Evolutionary conservation across 2,113 vertebrate species (phyloP).

Genomic region (Solenodon paradoxus): DNA sequence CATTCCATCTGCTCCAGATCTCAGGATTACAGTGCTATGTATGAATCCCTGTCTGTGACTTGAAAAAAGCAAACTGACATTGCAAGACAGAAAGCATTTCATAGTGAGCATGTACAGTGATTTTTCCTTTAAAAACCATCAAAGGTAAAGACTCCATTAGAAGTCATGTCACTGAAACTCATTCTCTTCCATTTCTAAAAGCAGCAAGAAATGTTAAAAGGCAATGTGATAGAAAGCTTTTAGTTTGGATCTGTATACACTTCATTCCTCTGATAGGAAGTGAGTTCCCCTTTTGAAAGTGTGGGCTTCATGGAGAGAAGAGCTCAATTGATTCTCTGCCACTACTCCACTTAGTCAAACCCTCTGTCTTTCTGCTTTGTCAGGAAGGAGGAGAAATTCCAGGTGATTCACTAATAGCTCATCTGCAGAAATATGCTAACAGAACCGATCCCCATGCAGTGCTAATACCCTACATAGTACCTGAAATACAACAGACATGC

Average conservation of each 20-base stretch:
- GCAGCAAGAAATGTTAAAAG: constrained; percentile 18
- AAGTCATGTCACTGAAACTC: neutral
- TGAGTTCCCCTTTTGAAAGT: constrained; percentile 36
- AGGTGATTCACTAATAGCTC: neutral
- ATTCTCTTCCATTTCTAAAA: constrained; percentile 52
- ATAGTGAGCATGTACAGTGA: neutral
- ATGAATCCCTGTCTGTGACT: neutral
- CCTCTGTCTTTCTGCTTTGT: neutral
- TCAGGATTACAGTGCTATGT: accelerated
- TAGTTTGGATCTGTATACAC: neutral
- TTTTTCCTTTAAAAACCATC: constrained; percentile 34
- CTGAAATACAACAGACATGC: neutral
- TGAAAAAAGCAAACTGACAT: neutral
- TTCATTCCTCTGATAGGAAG: neutral
- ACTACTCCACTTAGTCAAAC: neutral
- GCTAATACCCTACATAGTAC: neutral
- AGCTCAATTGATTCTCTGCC: neutral
- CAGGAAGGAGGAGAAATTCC: neutral
- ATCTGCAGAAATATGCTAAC: neutral
- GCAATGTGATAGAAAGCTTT: neutral
- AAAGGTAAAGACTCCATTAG: constrained; percentile 43
- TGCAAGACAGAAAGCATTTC: neutral
- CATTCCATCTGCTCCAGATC: neutral
- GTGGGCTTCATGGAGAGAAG: neutral
- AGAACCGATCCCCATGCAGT: neutral